phyloP scores from a whole-genome alignment of 2,113 vertebrate genomes.

The Zosterops lateralis region DNA sequence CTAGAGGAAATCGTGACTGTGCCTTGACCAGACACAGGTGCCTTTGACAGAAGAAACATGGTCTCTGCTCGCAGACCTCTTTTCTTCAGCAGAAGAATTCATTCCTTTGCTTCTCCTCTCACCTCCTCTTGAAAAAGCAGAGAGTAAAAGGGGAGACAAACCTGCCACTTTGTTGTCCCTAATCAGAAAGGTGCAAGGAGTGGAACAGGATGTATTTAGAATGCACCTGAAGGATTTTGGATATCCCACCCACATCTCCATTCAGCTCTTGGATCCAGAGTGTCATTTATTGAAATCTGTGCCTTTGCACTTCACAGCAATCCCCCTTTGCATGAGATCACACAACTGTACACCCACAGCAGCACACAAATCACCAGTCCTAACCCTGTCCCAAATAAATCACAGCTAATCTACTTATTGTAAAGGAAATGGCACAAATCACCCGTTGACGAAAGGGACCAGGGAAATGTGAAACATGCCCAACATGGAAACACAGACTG shows the following conservation, averaged over 20 bases:
- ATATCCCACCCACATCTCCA: background rate
- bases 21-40: fast-evolving
- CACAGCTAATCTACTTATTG: background rate
- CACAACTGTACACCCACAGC: background rate
- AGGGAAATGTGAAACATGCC: background rate
- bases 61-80: background rate
- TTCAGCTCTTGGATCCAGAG: background rate
- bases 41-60: background rate
- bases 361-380: background rate
- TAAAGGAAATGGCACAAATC: background rate
- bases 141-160: background rate
- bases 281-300: background rate
- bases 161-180: background rate
- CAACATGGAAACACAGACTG: background rate
- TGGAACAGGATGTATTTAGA: background rate
- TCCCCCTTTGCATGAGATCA: background rate
- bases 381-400: background rate
- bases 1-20: background rate
- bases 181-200: background rate
- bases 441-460: background rate
- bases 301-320: background rate
- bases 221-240: background rate
- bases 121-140: background rate
- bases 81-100: background rate
- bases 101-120: background rate